Percentiles rank a stretch among this genome's conserved stretches.
Conservation (phyloP, 2,888 invertebrate species). For the Eilema depressum region DNA sequence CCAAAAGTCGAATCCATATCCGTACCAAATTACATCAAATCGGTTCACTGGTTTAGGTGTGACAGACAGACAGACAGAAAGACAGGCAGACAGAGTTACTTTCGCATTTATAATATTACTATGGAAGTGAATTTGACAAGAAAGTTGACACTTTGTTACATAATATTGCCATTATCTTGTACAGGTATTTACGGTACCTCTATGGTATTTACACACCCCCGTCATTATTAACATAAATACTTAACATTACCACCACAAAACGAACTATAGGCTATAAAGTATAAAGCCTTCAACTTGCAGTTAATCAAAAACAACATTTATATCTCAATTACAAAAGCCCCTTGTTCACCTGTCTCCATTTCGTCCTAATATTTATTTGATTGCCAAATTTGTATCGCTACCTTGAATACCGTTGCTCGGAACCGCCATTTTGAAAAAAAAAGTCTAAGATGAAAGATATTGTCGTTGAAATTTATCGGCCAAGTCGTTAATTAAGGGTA, state of each 20-base stretch:
- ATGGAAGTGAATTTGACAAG: too few species aligned
- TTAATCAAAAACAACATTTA: constrained; percentile 48
- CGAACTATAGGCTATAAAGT: constrained; percentile 17
- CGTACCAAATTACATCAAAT: too few species aligned
- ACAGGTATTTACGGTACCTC: background rate
- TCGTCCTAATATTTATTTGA: constrained; percentile 83
- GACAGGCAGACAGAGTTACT: too few species aligned
- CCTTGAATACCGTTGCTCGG: constrained; percentile 14
- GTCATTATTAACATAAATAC: constrained; percentile 17
- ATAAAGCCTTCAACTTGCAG: constrained; percentile 27
- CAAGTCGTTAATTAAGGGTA: constrained; percentile 51
- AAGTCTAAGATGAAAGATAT: constrained; percentile 49
- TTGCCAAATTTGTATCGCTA: constrained; percentile 74
- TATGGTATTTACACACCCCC: too few species aligned
- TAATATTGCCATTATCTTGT: background rate
- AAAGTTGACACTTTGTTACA: too few species aligned
- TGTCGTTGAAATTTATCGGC: constrained; percentile 55
- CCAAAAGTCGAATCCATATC: too few species aligned
- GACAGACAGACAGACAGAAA: too few species aligned
- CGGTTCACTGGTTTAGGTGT: too few species aligned
- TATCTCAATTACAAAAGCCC: constrained; percentile 55
- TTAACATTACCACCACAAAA: constrained; percentile 16
- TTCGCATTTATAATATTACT: too few species aligned
- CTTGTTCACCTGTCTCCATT: constrained; percentile 74
- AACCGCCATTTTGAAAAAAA: constrained; percentile 47